Evolutionary conservation across 2,797 vertebrate species (phyloP).

Genomic region (Tinamus major): DNA sequence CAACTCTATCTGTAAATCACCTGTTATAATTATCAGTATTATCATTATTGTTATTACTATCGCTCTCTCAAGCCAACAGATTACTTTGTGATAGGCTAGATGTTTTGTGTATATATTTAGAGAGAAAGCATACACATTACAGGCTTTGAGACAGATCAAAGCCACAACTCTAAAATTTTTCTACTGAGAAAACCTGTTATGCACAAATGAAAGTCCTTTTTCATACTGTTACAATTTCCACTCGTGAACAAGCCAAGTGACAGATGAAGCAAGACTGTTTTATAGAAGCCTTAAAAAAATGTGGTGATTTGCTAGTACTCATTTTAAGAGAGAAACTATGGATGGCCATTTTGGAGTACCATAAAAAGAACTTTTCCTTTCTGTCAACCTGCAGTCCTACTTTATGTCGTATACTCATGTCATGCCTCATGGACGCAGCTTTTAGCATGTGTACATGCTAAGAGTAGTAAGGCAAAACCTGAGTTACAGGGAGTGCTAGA

Average conservation of each 20-base stretch:
- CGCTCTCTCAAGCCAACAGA: neutral
- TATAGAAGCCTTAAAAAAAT: neutral
- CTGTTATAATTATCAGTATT: conserved; percentile 1
- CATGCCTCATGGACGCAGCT: neutral
- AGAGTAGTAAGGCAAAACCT: neutral
- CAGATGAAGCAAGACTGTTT: neutral
- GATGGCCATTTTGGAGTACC: neutral
- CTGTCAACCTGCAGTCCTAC: neutral
- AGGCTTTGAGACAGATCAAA: neutral
- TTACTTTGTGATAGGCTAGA: neutral
- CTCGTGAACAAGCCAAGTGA: neutral
- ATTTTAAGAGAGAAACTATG: neutral
- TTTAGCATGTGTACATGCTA: neutral
- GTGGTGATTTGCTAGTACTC: neutral
- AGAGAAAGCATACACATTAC: neutral
- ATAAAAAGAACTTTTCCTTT: neutral
- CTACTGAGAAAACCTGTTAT: accelerated
- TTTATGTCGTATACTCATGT: accelerated
- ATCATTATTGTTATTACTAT: neutral
- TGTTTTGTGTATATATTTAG: neutral
- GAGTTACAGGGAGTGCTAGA: accelerated
- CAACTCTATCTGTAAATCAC: conserved; percentile 11
- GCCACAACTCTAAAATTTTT: neutral
- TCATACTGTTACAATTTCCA: neutral
- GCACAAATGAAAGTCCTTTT: neutral